Percentiles rank a stretch among this genome's conserved stretches.
These are phyloP conservation scores for Pelochelys cantorii DNA, from an alignment of 2,797 vertebrate genomes.

Conservation along the genomic window DNA sequence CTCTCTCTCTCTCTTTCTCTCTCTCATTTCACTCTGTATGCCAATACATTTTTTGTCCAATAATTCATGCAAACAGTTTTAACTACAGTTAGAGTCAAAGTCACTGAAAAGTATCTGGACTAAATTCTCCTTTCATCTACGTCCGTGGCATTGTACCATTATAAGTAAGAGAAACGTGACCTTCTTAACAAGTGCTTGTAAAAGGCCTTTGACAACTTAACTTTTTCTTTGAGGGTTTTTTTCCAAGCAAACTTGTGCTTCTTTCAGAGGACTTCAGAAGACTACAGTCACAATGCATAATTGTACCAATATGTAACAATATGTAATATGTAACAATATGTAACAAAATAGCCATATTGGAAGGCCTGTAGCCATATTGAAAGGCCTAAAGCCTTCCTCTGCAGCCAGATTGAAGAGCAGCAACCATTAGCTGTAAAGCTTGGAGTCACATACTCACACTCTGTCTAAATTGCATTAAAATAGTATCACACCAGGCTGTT, in stretches of 20 bases:
- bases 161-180: not conserved
- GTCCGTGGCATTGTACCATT: not conserved
- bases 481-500: no score
- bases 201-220: not conserved
- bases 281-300: not conserved
- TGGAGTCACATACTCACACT: no score
- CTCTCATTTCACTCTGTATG: not conserved
- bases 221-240: not conserved
- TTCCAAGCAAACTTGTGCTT: not conserved
- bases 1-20: not conserved
- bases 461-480: no score
- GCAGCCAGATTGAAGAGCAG: no score
- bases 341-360: no score
- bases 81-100: not conserved
- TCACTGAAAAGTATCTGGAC: not conserved
- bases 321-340: no score
- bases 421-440: no score
- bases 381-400: no score
- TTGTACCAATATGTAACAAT: no score
- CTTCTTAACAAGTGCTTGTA: not conserved
- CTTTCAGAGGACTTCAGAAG: not conserved
- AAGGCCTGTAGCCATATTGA: no score
- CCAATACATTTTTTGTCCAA: not conserved
- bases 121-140: not conserved
- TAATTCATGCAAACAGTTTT: not conserved